Conservation (phyloP, 2,113 vertebrate genomes). For the Saccopteryx leptura region DNA sequence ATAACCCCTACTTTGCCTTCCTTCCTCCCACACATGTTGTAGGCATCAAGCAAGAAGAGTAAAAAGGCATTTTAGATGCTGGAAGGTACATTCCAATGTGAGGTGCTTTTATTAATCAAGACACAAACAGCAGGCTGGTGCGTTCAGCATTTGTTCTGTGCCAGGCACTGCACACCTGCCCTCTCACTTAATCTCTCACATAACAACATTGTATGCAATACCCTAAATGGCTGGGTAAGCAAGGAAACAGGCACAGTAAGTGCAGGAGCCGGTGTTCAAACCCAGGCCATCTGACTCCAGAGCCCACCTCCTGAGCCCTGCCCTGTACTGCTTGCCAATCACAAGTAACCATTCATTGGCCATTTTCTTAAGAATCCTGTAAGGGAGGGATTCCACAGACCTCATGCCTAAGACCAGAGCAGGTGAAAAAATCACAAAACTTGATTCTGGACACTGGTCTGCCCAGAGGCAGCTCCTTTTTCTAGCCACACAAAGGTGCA, state of each 20-base stretch:
- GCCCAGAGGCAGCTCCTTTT: not conserved
- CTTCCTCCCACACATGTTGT: not conserved
- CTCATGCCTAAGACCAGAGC: not conserved
- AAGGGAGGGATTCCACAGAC: not conserved
- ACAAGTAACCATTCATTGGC: not conserved
- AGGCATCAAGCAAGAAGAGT: not conserved
- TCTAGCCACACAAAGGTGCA: not conserved
- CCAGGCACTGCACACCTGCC: not conserved
- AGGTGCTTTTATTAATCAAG: not conserved
- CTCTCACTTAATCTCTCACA: not conserved
- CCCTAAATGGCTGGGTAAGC: not conserved
- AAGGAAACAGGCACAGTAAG: conserved; percentile 42
- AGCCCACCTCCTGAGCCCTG: not conserved
- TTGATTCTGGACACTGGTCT: not conserved
- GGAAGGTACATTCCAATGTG: not conserved
- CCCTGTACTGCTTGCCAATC: not conserved
- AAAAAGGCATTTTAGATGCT: conserved; percentile 10
- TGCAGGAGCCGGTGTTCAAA: not conserved
- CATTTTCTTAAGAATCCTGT: not conserved
- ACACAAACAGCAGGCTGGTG: not conserved
- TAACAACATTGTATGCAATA: not conserved
- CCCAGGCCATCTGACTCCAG: conserved; percentile 9
- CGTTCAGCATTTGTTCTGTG: not conserved
- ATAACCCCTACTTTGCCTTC: not conserved
- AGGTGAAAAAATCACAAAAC: conserved; percentile 28